These are phyloP conservation scores for Microcaecilia unicolor DNA, from an alignment of 2,797 vertebrate species.

Conservation along the genomic window DNA sequence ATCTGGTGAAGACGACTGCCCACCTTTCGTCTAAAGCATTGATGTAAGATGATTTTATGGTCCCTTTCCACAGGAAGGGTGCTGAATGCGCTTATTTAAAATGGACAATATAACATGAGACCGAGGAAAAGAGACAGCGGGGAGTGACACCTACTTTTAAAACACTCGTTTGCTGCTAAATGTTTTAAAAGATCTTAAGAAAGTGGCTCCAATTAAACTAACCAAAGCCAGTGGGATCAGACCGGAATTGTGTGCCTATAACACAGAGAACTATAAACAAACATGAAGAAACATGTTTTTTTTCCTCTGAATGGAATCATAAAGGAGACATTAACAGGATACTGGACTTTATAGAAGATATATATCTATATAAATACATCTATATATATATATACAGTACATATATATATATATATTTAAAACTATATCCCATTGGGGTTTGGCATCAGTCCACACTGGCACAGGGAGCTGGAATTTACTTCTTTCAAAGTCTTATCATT, in stretches of 20 bases:
- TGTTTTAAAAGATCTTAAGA: slow-evolving; percentile 22
- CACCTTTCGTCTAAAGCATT: no score
- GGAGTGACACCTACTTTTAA: slow-evolving; percentile 14
- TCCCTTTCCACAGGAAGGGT: slow-evolving; percentile 1
- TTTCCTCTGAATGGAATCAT: slow-evolving; percentile 5
- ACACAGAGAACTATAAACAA: no score
- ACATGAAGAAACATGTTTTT: slow-evolving; percentile 18
- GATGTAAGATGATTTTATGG: slow-evolving; percentile 8
- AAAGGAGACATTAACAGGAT: slow-evolving; percentile 26
- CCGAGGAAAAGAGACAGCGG: no score
- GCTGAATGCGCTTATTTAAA: background rate
- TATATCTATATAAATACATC: slow-evolving; percentile 42
- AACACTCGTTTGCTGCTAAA: slow-evolving; percentile 37
- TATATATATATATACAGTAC: no score
- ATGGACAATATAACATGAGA: background rate
- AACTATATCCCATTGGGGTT: slow-evolving; percentile 19
- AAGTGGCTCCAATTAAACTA: slow-evolving; percentile 36
- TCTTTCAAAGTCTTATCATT: slow-evolving; percentile 90
- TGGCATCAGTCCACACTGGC: slow-evolving; percentile 55
- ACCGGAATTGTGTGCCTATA: slow-evolving; percentile 37
- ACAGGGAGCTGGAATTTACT: slow-evolving; percentile 69
- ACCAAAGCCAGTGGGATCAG: slow-evolving; percentile 72
- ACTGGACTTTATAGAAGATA: slow-evolving; percentile 43
- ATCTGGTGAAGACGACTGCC: no score
- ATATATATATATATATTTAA: slow-evolving; percentile 26